Percentiles rank a stretch among this genome's conserved stretches.
Conservation (phyloP, 2,797 vertebrate genomes). For the Nannoperca australis region DNA sequence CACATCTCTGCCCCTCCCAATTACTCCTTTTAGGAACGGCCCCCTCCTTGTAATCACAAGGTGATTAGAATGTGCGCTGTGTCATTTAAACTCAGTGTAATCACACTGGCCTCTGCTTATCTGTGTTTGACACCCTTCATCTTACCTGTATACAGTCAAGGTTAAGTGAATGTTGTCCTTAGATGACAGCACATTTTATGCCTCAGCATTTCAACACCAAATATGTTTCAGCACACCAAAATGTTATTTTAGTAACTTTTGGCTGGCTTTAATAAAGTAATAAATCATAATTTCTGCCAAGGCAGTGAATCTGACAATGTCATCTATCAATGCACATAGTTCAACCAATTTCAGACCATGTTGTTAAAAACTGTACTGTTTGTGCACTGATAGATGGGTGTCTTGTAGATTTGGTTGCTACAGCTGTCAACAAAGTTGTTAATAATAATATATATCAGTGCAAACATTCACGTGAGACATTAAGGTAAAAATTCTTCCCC, state of each 20-base stretch:
- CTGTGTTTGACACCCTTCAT: neutral
- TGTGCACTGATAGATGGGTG: neutral
- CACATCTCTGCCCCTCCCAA: constrained; percentile 35
- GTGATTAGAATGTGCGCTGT: constrained; percentile 32
- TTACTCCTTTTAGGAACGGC: constrained; percentile 32
- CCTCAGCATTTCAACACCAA: constrained; percentile 10
- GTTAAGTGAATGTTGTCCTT: neutral
- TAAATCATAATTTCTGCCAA: constrained; percentile 19
- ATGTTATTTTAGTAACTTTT: constrained; percentile 18
- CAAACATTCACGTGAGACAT: neutral
- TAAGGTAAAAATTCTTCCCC: neutral
- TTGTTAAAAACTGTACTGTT: neutral
- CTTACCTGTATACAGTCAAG: neutral
- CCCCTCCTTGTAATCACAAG: constrained; percentile 31
- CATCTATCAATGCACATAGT: constrained; percentile 18
- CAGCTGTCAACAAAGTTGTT: neutral
- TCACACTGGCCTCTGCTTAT: constrained; percentile 20
- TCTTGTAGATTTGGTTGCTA: neutral
- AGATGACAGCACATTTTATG: constrained; percentile 5
- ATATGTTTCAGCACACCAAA: neutral
- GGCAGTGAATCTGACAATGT: constrained; percentile 19
- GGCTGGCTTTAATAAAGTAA: constrained; percentile 16
- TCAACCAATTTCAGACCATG: neutral
- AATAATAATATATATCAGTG: neutral
- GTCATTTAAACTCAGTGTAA: constrained; percentile 26